These are phyloP conservation scores for Arvicanthis niloticus DNA, from an alignment of 2,113 vertebrate genomes.

Conservation along the genomic window DNA sequence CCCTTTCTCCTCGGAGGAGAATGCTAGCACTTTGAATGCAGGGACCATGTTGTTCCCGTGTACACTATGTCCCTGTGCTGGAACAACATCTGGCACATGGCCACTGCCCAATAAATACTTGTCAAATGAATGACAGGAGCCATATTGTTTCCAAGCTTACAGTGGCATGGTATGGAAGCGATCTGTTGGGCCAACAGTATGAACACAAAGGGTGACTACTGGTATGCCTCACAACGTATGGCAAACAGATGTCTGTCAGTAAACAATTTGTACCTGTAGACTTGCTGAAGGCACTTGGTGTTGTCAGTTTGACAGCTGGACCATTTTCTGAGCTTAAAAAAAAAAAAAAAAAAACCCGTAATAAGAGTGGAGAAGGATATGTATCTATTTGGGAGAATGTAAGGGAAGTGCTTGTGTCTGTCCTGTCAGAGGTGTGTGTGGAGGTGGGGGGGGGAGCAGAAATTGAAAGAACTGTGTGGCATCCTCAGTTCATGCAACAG, in stretches of 20 bases:
- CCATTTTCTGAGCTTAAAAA: neutral
- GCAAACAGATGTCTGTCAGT: neutral
- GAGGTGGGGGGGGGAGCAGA: neutral
- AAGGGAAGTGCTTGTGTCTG: neutral
- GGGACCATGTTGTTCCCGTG: neutral
- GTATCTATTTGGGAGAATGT: neutral
- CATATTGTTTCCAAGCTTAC: slow-evolving; percentile 6
- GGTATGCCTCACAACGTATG: neutral
- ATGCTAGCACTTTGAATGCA: neutral
- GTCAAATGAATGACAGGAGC: slow-evolving; percentile 19
- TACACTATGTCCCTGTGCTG: neutral
- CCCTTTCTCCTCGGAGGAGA: neutral
- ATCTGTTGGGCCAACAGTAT: slow-evolving; percentile 38
- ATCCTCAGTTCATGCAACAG: neutral
- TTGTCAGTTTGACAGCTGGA: neutral
- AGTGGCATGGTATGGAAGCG: neutral
- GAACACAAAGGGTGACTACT: slow-evolving; percentile 19
- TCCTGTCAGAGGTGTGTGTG: neutral
- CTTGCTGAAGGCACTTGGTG: neutral
- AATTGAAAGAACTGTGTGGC: neutral
- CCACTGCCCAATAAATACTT: slow-evolving; percentile 37
- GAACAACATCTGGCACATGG: neutral
- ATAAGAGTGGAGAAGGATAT: too few species aligned
- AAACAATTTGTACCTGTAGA: neutral
- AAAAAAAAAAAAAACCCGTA: neutral